Conservation (phyloP, 2,888 invertebrate species). For the Ectemnius lituratus region DNA sequence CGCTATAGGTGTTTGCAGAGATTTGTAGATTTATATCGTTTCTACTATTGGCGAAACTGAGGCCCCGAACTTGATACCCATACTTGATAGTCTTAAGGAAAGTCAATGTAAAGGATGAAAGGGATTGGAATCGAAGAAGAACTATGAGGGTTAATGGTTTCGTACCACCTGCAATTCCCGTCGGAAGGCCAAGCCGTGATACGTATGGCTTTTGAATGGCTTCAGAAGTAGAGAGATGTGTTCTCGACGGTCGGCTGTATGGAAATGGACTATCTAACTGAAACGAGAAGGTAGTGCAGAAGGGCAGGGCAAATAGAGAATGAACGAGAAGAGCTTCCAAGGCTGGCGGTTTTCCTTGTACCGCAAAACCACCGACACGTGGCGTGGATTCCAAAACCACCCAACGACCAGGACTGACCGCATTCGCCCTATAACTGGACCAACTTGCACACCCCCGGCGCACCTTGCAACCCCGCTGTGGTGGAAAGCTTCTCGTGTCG, state of each 20-base stretch:
- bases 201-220: no score
- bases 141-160: slow-evolving; percentile 9
- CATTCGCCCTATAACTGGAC: slow-evolving; percentile 60
- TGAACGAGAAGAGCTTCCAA: slow-evolving; percentile 59
- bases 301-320: slow-evolving; percentile 46
- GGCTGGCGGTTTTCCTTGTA: slow-evolving; percentile 71
- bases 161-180: slow-evolving; percentile 12
- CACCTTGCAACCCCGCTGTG: slow-evolving; percentile 49
- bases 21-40: no score
- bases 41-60: no score
- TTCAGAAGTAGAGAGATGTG: slow-evolving; percentile 10
- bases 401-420: slow-evolving; percentile 58
- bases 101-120: no score
- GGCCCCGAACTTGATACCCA: no score
- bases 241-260: slow-evolving; percentile 3
- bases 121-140: slow-evolving; percentile 1
- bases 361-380: slow-evolving; percentile 76
- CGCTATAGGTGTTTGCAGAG: no score
- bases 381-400: slow-evolving; percentile 72
- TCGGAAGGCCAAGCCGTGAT: neutral
- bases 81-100: no score
- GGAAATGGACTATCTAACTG: slow-evolving; percentile 17
- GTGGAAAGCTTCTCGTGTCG: slow-evolving; percentile 41
- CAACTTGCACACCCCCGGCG: slow-evolving; percentile 48
- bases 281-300: slow-evolving; percentile 50